These are phyloP conservation scores for Polyploca ridens DNA, from an alignment of 2,888 invertebrate genomes.

Conservation along the genomic window DNA sequence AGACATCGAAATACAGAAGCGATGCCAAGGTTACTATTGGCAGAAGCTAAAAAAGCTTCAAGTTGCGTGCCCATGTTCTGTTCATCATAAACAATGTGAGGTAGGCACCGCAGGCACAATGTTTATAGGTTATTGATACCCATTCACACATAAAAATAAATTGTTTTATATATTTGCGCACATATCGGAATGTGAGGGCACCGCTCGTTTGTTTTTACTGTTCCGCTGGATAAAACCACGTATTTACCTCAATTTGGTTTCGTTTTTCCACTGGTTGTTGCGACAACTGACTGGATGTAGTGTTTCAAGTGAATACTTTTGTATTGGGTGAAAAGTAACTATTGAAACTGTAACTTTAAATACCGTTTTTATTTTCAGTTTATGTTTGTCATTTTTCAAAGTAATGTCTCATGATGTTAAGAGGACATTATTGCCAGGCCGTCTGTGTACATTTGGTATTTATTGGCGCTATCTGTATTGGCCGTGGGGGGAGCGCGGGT, in stretches of 20 bases:
- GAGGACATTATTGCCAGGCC: no score
- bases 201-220: conserved; percentile 24
- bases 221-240: conserved; percentile 13
- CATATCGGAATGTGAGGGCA: conserved; percentile 21
- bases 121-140: conserved; percentile 51
- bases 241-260: background rate
- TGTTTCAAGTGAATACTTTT: background rate
- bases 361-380: background rate
- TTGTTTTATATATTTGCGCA: conserved; percentile 42
- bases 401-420: no score
- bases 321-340: background rate
- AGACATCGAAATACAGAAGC: background rate
- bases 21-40: background rate
- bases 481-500: no score
- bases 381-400: background rate
- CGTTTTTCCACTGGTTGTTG: background rate
- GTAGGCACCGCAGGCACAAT: conserved; percentile 22
- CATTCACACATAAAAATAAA: conserved; percentile 51
- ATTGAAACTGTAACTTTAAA: background rate
- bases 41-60: background rate
- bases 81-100: conserved; percentile 26
- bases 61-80: background rate
- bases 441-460: no score
- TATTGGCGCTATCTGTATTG: no score
- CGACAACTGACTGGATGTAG: background rate